These are phyloP conservation scores for Mylabris phalerata DNA, from an alignment of 1,140 invertebrate species.

Conservation along the genomic window DNA sequence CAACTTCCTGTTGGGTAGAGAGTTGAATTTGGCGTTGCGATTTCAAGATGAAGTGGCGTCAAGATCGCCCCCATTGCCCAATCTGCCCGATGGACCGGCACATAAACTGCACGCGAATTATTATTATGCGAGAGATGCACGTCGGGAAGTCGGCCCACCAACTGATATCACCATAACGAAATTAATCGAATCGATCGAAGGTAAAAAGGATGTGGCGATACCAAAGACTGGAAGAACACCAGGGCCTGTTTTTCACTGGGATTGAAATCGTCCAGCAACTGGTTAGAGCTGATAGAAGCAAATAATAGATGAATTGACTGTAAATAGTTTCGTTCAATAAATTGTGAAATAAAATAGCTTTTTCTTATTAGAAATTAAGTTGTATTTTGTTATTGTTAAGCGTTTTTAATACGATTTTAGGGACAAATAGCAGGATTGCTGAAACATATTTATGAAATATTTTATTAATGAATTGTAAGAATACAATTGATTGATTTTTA, in stretches of 20 bases:
- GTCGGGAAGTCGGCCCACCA: conserved; percentile 65
- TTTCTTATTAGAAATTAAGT: no score
- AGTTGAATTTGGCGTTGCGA: conserved; percentile 55
- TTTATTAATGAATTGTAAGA: no score
- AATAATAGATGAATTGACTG: no score
- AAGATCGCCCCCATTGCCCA: conserved; percentile 67
- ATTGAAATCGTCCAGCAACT: conserved; percentile 32
- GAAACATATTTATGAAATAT: no score
- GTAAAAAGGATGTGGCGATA: conserved; percentile 22
- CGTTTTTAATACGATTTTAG: no score
- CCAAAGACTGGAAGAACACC: conserved; percentile 43
- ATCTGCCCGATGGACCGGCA: conserved; percentile 65
- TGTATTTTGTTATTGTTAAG: no score
- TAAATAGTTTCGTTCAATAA: no score
- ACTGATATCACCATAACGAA: conserved; percentile 43
- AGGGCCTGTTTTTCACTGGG: conserved; percentile 50
- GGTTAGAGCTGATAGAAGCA: background rate
- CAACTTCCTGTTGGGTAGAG: conserved; percentile 55
- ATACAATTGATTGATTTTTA: no score
- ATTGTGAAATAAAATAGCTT: no score
- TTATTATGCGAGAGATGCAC: conserved; percentile 69
- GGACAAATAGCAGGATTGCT: no score
- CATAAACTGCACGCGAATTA: conserved; percentile 67
- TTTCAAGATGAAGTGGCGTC: conserved; percentile 54
- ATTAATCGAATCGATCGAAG: conserved; percentile 11